Percentiles rank a stretch among this genome's conserved stretches.
Evolutionary conservation across 2,113 vertebrate genomes (phyloP).

Genomic region (Anguilla rostrata): DNA sequence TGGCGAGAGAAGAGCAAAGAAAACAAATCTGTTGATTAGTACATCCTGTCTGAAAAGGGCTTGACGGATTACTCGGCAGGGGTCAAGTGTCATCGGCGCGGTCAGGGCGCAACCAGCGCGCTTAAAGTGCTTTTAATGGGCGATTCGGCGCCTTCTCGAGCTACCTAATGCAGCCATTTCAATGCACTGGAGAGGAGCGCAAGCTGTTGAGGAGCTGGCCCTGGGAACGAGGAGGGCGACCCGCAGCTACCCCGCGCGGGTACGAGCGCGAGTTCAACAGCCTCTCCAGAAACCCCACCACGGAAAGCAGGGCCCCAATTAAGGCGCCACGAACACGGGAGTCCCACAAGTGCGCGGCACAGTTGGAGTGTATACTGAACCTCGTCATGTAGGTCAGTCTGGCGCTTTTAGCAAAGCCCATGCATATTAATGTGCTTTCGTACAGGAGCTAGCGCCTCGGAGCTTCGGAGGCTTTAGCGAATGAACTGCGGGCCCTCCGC

Average conservation of each 20-base stretch:
- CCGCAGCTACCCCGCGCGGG: constrained; percentile 35
- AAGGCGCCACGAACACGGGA: constrained; percentile 51
- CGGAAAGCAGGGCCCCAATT: constrained; percentile 59
- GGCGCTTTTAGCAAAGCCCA: constrained; percentile 65
- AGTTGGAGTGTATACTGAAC: constrained; percentile 65
- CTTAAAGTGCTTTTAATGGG: constrained; percentile 58
- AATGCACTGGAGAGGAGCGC: constrained; percentile 42
- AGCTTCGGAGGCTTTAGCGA: constrained; percentile 49
- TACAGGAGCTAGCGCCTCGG: constrained; percentile 41
- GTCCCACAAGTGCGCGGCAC: constrained; percentile 60
- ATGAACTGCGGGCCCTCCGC: constrained; percentile 59
- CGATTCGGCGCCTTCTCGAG: constrained; percentile 47
- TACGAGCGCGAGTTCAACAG: constrained; percentile 41
- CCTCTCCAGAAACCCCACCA: constrained; percentile 32
- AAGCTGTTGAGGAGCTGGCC: constrained; percentile 49
- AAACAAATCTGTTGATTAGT: constrained; percentile 69
- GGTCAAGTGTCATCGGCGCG: constrained; percentile 41
- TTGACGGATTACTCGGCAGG: constrained; percentile 51
- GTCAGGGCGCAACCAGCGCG: constrained; percentile 43
- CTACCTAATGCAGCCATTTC: constrained; percentile 58
- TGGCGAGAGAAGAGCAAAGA: constrained; percentile 52
- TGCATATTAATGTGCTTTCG: constrained; percentile 66
- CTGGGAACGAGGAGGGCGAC: constrained; percentile 42
- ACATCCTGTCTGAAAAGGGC: constrained; percentile 44
- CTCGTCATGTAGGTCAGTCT: constrained; percentile 72